These are phyloP conservation scores for Argyrosomus regius DNA, from an alignment of 2,797 vertebrate genomes.

Conservation along the genomic window DNA sequence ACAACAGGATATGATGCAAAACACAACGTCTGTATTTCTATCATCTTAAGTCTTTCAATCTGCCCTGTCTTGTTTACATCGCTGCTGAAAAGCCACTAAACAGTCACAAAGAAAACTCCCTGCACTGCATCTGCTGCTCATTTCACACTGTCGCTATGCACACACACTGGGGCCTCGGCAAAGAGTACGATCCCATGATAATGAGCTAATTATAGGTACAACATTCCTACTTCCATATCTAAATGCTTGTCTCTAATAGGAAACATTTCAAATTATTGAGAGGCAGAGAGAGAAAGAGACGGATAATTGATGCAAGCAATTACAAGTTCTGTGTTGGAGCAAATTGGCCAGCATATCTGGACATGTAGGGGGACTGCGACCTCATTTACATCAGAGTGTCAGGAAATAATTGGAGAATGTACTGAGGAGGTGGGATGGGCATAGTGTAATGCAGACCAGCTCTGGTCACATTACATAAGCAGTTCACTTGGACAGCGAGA, in stretches of 20 bases:
- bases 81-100: slow-evolving; percentile 59
- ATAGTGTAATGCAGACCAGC: slow-evolving; percentile 57
- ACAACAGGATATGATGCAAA: slow-evolving; percentile 10
- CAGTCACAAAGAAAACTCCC: slow-evolving; percentile 46
- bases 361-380: slow-evolving; percentile 83
- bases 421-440: slow-evolving; percentile 77
- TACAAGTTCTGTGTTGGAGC: slow-evolving; percentile 85
- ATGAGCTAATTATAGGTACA: slow-evolving; percentile 87
- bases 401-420: slow-evolving; percentile 85
- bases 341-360: slow-evolving; percentile 87
- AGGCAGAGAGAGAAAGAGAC: slow-evolving; percentile 77
- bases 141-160: slow-evolving; percentile 49
- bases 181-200: slow-evolving; percentile 74
- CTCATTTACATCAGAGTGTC: slow-evolving; percentile 86
- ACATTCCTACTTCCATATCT: slow-evolving; percentile 81
- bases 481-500: slow-evolving; percentile 58
- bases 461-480: slow-evolving; percentile 66
- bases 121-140: slow-evolving; percentile 61
- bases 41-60: slow-evolving; percentile 40
- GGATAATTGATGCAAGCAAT: slow-evolving; percentile 88
- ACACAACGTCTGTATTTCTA: not conserved
- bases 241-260: slow-evolving; percentile 84
- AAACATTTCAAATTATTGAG: slow-evolving; percentile 85
- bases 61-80: slow-evolving; percentile 51
- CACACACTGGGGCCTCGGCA: slow-evolving; percentile 50